phyloP scores from a whole-genome alignment of 1,140 invertebrate genomes.

The Nasonia vitripennis region DNA sequence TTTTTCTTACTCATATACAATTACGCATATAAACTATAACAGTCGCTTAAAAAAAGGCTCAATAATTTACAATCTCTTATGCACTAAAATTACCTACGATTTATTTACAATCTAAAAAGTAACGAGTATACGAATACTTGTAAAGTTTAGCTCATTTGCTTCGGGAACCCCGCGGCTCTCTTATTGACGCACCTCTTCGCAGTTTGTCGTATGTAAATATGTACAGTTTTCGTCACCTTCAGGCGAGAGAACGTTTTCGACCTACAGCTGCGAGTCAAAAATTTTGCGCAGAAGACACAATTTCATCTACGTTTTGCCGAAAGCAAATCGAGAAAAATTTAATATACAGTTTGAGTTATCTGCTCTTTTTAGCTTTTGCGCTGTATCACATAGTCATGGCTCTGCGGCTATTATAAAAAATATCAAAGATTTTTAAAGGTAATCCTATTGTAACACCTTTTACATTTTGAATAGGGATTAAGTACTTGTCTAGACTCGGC shows the following conservation, averaged over 20 bases:
- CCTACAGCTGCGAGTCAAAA: slow-evolving; percentile 2
- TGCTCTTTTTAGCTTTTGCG: not conserved
- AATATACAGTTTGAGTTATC: not conserved
- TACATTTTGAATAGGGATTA: not conserved
- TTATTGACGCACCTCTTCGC: not conserved
- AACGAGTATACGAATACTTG: not conserved
- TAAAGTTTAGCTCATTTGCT: not conserved
- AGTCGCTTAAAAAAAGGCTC: not conserved
- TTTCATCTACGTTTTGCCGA: not conserved
- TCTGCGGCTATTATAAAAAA: not conserved
- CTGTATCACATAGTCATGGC: slow-evolving; percentile 24
- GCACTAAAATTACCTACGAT: not conserved
- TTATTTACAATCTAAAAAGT: not conserved
- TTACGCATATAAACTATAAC: not conserved
- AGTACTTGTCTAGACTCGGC: not conserved
- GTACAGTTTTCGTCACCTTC: slow-evolving; percentile 23
- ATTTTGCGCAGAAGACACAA: not conserved
- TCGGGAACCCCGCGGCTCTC: not conserved
- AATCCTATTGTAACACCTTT: not conserved
- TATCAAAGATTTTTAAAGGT: not conserved
- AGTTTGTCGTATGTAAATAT: not conserved
- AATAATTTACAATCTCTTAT: not conserved
- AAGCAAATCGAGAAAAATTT: not conserved
- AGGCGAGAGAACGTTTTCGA: not conserved
- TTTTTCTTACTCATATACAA: not conserved